Evolutionary conservation across 2,797 vertebrate genomes (phyloP), one percentile per base, ranked within the genome.

Genomic region (Gymnodraco acuticeps): DNA sequence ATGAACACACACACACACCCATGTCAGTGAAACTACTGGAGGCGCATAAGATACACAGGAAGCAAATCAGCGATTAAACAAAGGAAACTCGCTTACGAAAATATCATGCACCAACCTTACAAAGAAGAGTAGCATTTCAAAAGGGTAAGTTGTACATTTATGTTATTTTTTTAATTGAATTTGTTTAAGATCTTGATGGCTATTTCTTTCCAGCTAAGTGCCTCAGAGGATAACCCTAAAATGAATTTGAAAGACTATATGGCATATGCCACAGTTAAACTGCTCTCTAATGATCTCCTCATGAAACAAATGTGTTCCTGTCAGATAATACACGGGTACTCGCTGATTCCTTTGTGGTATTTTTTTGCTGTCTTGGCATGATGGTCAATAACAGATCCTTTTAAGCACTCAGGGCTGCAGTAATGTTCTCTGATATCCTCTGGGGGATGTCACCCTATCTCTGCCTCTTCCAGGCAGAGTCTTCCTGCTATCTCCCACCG

Each of bases 371-470:
- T 53, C 47, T 51, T 70, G 31, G 19, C 17, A 3, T 15, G 8
- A 56, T 19, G 20, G 23, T 90, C 86, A 87, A 62, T 84, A 80
- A 55, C 75, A 43, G 70, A 89, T 77, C 85, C 84, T 85, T 68
- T 87, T 47, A 86, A 84, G 84, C 86, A 84, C 87, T 88, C 69
- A 73, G 27, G 19, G 4, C 16, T 50, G 10, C 62, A 50, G 58
- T 92, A 89, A 93, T 87, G 87, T 65, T n/a, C 69, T 70, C 55
- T 82, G 53, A 70, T 81, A 43, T 70, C 71, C 80, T 80, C 70
- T 8, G 71, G 90, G 83, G 88, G 8, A 41, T 73, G 84, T 73
- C 77, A 85, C 56, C 3, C n/a, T 38, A 65, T 76, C 69, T 64
- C 31, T 27, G 19, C 73, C 53, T 38, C 13, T 72, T 27, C 27